Evolutionary conservation across 2,113 vertebrate species (phyloP), one percentile per base, ranked within the genome.

Genomic region (Delphinapterus leucas): DNA sequence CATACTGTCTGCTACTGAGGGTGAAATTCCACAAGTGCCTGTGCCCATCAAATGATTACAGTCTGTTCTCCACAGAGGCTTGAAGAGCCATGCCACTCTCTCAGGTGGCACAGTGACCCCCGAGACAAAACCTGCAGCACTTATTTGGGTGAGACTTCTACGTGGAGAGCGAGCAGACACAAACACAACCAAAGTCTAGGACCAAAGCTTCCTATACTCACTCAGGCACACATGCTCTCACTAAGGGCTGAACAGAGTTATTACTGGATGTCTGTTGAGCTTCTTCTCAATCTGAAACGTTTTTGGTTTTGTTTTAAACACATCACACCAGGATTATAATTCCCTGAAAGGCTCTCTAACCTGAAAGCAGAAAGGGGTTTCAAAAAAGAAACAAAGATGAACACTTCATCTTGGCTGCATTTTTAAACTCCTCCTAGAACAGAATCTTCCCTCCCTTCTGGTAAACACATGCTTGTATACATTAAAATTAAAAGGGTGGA

Each of bases 381-480:
- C 93, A 92, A 95, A 67, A 58, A 86, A 97, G 95, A 93, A 53
- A 97, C 79, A 0, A 0, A 88, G 76, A 70, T 36, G 41, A 23
- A 31, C 3, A 0, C 44, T 88, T 53, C 90, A 71, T 83, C 88
- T 95, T 93, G 91, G 67, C 86, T 93, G 93, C 67, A 96, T 86
- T 93, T 89, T 90, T 31, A 90, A 88, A 23, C 63, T 90, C 61
- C 90, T 97, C 97, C 90, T 90, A 79, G 79, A 88, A 96, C 41
- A 90, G 96, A 96, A 82, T 74, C 87, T 93, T 81, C 82, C 89
- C 65, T 93, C 47, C 81, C 88, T 97, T 74, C 97, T 96, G 91
- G 74, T 89, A 97, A 97, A 96, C 74, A 21, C 84, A 80, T 67
- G 96, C 96, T 96, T 95, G 95, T 97, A 95, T 97, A 88, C 85